phyloP scores from a whole-genome alignment of 2,113 vertebrate genomes.

The Zingel zingel region DNA sequence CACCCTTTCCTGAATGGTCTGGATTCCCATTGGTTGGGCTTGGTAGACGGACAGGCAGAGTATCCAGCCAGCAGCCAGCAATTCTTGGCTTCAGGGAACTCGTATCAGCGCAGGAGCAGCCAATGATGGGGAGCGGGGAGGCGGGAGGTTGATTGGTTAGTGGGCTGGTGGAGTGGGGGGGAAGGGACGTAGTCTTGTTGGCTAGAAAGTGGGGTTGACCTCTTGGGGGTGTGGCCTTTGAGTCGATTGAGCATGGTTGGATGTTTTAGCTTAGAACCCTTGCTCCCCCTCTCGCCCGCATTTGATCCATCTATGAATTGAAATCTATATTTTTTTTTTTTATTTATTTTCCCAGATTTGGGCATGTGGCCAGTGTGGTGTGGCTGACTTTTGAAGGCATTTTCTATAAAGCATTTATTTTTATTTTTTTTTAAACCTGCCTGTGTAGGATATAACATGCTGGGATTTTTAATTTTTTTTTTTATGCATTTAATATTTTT shows the following conservation, averaged over 20 bases:
- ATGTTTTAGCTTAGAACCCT: conserved; percentile 66
- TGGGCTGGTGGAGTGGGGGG: conserved; percentile 64
- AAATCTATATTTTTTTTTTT: conserved; percentile 30
- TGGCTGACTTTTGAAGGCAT: conserved; percentile 7
- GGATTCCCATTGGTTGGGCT: conserved; percentile 76
- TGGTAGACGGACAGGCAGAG: conserved; percentile 49
- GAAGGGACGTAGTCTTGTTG: conserved; percentile 64
- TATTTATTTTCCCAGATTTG: conserved; percentile 31
- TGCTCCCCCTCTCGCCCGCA: conserved; percentile 49
- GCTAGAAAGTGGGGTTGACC: conserved; percentile 78
- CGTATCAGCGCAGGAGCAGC: conserved; percentile 57
- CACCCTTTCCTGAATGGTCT: conserved; percentile 85
- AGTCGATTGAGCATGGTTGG: conserved; percentile 67
- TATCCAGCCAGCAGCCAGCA: conserved; percentile 61
- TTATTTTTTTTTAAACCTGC: background rate
- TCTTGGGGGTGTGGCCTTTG: conserved; percentile 69
- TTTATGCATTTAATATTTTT: background rate
- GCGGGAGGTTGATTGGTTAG: conserved; percentile 70
- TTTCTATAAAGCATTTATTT: background rate
- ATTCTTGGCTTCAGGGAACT: conserved; percentile 58
- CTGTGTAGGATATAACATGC: background rate
- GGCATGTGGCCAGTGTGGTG: conserved; percentile 15
- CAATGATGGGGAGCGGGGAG: conserved; percentile 69
- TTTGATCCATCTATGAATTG: conserved; percentile 61
- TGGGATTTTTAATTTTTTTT: background rate